Percentiles rank a stretch among this genome's conserved stretches.
phyloP scores from a whole-genome alignment of 2,888 invertebrate species.

The Leptinotarsa haldemani region DNA sequence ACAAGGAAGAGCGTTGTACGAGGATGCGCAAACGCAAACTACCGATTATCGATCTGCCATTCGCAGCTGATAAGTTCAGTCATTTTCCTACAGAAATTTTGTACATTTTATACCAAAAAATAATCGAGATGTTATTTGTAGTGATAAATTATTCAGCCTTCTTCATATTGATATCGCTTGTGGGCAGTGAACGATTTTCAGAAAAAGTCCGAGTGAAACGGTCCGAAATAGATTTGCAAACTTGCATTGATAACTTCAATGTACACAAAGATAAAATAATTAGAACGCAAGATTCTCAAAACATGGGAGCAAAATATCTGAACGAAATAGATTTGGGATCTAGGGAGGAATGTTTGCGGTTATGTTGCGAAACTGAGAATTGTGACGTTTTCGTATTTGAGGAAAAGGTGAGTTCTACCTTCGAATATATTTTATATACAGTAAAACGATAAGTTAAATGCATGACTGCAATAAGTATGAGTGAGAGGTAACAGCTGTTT shows the following conservation, averaged over 20 bases:
- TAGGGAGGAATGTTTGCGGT: constrained; percentile 83
- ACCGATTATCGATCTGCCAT: constrained; percentile 6
- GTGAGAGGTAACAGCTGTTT: no score
- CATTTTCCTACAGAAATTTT: constrained; percentile 35
- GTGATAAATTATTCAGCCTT: constrained; percentile 13
- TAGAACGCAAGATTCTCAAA: constrained; percentile 87
- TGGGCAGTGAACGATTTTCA: constrained; percentile 31
- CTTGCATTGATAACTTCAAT: constrained; percentile 83
- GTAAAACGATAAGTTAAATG: not conserved
- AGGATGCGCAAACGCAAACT: constrained; percentile 9
- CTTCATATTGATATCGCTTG: constrained; percentile 31
- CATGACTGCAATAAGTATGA: not conserved
- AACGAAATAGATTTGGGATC: constrained; percentile 86
- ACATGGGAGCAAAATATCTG: constrained; percentile 89
- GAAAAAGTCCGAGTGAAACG: constrained; percentile 42
- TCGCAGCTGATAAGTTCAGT: constrained; percentile 31
- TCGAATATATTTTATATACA: no score
- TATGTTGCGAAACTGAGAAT: constrained; percentile 87
- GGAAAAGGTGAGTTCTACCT: constrained; percentile 76
- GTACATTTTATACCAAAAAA: constrained; percentile 39
- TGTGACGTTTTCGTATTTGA: constrained; percentile 95
- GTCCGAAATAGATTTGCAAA: constrained; percentile 72
- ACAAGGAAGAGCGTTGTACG: not conserved
- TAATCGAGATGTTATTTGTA: constrained; percentile 28
- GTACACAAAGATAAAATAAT: constrained; percentile 91